Base-by-base conservation (phyloP, 23 tunicate species). In the Clavelina lepadiformis region DNA sequence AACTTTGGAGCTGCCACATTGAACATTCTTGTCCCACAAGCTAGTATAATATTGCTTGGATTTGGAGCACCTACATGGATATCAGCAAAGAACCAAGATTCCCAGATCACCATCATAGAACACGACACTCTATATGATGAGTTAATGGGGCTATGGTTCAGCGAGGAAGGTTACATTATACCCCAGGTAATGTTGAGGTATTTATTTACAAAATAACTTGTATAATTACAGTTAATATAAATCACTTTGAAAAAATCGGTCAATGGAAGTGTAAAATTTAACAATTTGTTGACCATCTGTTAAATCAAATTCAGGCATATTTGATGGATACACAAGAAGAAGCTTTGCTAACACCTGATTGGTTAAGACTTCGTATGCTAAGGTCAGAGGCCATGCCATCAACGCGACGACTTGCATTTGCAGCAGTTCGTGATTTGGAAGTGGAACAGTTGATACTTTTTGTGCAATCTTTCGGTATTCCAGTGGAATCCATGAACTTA, bases 401-500 rank as follows among this genome's bases (percentile, higher is more conserved):
- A 27, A 65, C 86, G 0, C 58, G 65, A 15, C 74, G 86, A 28
- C 68, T 87, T 0, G 65, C 82, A 6, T 70, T 66, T 33, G 96
- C 96, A 5, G 96, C 82, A 3, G 84, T 72, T 3, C 59, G 73
- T 28, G 96, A 79, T 19, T 38, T 87, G 31, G 73, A 72, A 24
- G 77, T 79, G 5, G 78, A 79, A 38, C 86, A 79, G 35, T 45
- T 87, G 26, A 28, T 87, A 3, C 33, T 74, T 1, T 87, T 87
- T 44, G 61, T 87, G 41, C 96, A 87, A 38, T 79, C 96, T n/a
- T 87, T 87, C 41, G 96, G 96, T 25, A 67, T 87, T 58, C 87
- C 96, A 3, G 73, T 71, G 44, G 68, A 51, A 3, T 50, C 96
- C 13, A 87, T 87, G 96, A 71, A 79, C 51, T 35, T 62, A 15